Evolutionary conservation across 2,888 invertebrate species (phyloP).

Genomic region (Lacanobia wlatinum): DNA sequence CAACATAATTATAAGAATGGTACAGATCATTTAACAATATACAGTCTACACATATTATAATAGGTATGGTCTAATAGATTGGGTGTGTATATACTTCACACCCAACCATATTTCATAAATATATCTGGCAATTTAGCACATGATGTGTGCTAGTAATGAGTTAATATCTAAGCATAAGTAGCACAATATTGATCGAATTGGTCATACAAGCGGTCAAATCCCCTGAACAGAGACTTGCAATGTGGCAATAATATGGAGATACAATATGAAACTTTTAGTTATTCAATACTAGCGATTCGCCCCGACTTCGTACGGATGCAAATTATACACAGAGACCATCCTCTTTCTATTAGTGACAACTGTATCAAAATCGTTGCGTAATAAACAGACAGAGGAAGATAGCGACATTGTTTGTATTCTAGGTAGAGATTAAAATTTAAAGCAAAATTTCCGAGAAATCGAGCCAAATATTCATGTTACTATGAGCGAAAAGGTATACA

Average conservation of each 20-base stretch:
- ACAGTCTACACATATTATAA: neutral
- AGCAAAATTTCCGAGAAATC: neutral
- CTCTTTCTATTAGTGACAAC: neutral
- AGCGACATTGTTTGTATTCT: neutral
- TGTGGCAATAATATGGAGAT: neutral
- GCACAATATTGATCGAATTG: neutral
- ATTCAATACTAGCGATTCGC: too few relatives aligned
- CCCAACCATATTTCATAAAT: neutral
- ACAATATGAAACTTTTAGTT: neutral
- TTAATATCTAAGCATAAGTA: neutral
- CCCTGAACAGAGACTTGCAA: neutral
- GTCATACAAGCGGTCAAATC: neutral
- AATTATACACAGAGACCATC: neutral
- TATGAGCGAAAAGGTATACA: constrained; percentile 43
- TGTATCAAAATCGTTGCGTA: neutral
- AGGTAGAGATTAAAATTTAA: neutral
- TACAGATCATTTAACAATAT: constrained; percentile 18
- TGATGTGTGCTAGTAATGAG: neutral
- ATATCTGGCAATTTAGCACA: neutral
- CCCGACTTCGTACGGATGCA: neutral
- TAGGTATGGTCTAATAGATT: neutral
- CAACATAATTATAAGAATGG: constrained; percentile 5
- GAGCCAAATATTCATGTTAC: constrained; percentile 27
- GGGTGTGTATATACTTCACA: too few relatives aligned
- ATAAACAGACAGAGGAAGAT: neutral